Evolutionary conservation across 2,113 vertebrate species (phyloP).

Genomic region (Prochilodus magdalenae): DNA sequence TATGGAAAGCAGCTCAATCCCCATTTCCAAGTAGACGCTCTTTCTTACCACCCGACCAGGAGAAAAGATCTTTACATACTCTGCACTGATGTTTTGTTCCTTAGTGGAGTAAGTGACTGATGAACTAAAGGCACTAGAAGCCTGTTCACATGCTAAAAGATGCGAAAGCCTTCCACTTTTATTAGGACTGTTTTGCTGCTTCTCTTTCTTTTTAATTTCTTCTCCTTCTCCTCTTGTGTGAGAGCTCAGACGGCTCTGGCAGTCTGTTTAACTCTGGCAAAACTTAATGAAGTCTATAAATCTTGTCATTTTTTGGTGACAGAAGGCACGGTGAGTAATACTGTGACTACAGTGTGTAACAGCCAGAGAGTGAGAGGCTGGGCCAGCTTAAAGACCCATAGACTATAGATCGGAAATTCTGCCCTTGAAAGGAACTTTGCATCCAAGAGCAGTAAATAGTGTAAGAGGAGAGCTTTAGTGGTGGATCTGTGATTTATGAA

Average conservation of each 20-base stretch:
- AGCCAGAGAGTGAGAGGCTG: slow-evolving; percentile 17
- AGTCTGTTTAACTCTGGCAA: slow-evolving; percentile 36
- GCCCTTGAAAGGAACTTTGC: background rate
- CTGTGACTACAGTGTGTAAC: slow-evolving; percentile 39
- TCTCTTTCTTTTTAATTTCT: background rate
- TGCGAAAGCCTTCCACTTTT: background rate
- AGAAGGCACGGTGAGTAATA: slow-evolving; percentile 44
- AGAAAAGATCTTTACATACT: background rate
- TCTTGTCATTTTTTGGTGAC: slow-evolving; percentile 48
- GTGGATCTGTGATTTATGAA: slow-evolving; percentile 18
- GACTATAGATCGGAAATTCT: slow-evolving; percentile 3
- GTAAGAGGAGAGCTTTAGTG: too few relatives aligned
- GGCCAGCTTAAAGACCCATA: slow-evolving; percentile 18
- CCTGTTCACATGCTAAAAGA: background rate
- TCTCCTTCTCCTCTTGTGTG: background rate
- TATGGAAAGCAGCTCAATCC: background rate
- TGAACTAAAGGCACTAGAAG: background rate
- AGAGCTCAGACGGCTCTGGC: background rate
- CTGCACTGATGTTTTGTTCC: background rate
- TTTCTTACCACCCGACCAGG: background rate
- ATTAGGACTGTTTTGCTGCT: background rate
- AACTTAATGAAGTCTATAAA: slow-evolving; percentile 53
- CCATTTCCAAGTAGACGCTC: background rate
- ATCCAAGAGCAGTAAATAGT: background rate
- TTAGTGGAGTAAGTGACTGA: background rate